Evolutionary conservation across 2,113 vertebrate species (phyloP).

Genomic region (Leiothrix lutea): DNA sequence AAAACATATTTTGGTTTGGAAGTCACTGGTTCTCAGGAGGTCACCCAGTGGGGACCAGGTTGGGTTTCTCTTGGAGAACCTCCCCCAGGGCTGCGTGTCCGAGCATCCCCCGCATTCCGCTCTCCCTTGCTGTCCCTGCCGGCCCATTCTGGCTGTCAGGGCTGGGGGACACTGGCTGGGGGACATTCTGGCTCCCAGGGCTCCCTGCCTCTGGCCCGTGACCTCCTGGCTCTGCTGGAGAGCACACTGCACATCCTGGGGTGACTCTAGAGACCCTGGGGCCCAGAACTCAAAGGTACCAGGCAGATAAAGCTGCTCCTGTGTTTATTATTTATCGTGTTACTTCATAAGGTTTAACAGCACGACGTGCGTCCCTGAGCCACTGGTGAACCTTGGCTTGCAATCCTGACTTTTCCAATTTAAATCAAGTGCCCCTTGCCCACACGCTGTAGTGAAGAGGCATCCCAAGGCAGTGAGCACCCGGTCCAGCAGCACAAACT

Average conservation of each 20-base stretch:
- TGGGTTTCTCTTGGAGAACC: not conserved
- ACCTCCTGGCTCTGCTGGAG: not conserved
- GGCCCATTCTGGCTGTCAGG: accelerated
- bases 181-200: not conserved
- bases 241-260: accelerated
- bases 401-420: not conserved
- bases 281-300: not conserved
- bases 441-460: accelerated
- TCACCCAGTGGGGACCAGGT: not conserved
- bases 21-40: not conserved
- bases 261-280: accelerated
- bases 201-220: not conserved
- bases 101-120: not conserved
- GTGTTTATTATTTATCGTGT: not conserved
- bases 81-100: accelerated
- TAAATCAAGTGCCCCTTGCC: not conserved
- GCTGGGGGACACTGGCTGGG: no score
- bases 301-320: not conserved
- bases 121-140: not conserved
- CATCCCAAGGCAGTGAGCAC: not conserved
- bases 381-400: not conserved
- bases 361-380: accelerated
- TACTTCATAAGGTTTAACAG: not conserved
- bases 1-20: not conserved
- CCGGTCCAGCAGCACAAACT: not conserved